Base-by-base conservation (phyloP, 2,888 invertebrate species). In the Brachypalpus laphriformis region DNA sequence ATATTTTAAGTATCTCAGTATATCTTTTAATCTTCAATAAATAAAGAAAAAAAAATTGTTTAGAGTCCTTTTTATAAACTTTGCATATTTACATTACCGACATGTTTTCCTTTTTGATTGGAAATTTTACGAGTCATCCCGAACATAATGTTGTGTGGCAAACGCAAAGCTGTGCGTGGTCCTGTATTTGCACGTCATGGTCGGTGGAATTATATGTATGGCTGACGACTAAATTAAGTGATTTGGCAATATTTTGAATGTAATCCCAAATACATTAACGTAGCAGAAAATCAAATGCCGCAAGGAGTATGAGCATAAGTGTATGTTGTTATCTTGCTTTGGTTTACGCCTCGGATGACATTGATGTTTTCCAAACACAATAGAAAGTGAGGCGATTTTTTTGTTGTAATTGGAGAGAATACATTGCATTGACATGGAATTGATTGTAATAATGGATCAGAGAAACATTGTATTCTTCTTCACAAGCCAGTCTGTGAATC, bases 171-270 rank as follows among this genome's bases (percentile, higher is more conserved):
- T 65, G 22, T 65, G 63, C 54, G 16, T 54, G 54, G 31, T 54
- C 63, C 42, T 63, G 31, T 18, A 42, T 40, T 31, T 75, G 65
- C 22, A 56, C 18, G 65, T 75, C 74, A 75, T 65, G 63, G 74
- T 63, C 61, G 72, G 40, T 14, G 59, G 61, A 25, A 16, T 71
- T 59, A 8, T 37, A 11, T 9, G 45, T 47, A 47, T 45, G 22
- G 34, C 25, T 51, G 51, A 54, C 63, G 70, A 70, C 61, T 61
- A 61, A 61, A 70, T 77, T 77, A 61, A 54, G 54, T 77, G 77
- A 77, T 49, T 54, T 54, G 56, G 61, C 61, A 70, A 70, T 70
- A 54, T 70, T 54, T 51, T 20, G 42, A 22, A 20, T 49, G 59
- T 54, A 70, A 68, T 70, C 61, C 68, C 6, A 56, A 56, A 42